A percentile compares a stretch with the other conserved stretches of the same genome.
Evolutionary conservation across 1,140 invertebrate species (phyloP).

Genomic region (Oryzaephilus surinamensis): DNA sequence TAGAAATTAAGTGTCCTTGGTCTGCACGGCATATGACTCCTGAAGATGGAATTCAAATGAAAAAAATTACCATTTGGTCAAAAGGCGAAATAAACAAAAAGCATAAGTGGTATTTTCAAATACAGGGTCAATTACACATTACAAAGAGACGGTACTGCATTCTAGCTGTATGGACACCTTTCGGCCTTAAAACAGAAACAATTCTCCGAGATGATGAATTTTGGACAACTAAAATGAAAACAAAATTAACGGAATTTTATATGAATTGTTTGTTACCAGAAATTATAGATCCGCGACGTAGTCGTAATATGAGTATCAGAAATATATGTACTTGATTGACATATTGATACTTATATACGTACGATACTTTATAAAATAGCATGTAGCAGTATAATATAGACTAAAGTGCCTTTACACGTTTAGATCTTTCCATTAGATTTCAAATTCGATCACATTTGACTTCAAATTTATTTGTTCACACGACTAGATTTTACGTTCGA

Average conservation of each 20-base stretch:
- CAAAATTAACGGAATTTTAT: background rate
- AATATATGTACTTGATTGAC: too few relatives aligned
- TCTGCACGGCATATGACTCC: background rate
- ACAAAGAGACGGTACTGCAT: constrained; percentile 1
- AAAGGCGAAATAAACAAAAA: constrained; percentile 17
- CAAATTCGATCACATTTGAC: too few relatives aligned
- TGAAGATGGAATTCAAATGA: background rate
- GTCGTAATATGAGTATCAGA: too few relatives aligned
- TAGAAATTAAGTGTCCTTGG: background rate
- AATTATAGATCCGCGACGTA: too few relatives aligned
- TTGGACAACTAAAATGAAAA: background rate
- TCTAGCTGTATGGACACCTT: background rate
- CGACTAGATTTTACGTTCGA: too few relatives aligned
- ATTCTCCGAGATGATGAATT: background rate
- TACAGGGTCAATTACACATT: constrained; percentile 27
- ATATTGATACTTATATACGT: too few relatives aligned
- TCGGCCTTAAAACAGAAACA: background rate
- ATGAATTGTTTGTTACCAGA: background rate
- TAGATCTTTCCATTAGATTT: too few relatives aligned
- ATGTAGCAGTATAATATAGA: too few relatives aligned
- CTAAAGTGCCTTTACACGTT: too few relatives aligned
- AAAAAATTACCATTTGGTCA: background rate
- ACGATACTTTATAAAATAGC: too few relatives aligned
- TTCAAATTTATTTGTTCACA: too few relatives aligned
- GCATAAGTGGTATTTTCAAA: constrained; percentile 26